A percentile compares a stretch with the other conserved stretches of the same genome.
phyloP scores from a whole-genome alignment of 2,888 invertebrate genomes.

The Macaria notata region DNA sequence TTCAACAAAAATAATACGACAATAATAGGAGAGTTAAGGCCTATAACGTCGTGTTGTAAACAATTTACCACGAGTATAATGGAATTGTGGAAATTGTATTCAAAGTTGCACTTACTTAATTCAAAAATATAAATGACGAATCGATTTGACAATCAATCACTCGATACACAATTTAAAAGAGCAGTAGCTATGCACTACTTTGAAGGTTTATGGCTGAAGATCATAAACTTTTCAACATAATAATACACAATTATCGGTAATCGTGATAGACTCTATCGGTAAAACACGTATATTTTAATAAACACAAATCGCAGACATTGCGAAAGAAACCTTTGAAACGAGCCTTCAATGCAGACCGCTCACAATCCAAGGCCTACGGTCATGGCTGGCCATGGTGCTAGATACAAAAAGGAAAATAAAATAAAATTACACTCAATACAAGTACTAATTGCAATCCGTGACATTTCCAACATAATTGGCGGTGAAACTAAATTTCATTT shows the following conservation, averaged over 20 bases:
- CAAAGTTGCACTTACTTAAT: no score
- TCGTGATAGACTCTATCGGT: constrained; percentile 8
- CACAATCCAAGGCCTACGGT: constrained; percentile 71
- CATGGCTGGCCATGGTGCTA: constrained; percentile 72
- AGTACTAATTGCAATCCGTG: constrained; percentile 8
- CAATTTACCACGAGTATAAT: no score
- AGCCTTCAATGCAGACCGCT: constrained; percentile 62
- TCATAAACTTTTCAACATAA: constrained; percentile 5
- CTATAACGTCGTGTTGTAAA: no score
- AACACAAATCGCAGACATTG: constrained; percentile 49
- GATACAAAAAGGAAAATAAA: constrained; percentile 41
- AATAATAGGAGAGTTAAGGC: no score
- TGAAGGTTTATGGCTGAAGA: not conserved
- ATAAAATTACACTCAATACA: constrained; percentile 10
- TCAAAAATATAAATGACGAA: no score
- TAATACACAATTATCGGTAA: not conserved
- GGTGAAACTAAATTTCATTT: constrained; percentile 26
- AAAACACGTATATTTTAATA: constrained; percentile 35
- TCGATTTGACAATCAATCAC: no score
- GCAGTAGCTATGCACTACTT: no score
- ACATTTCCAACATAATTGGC: constrained; percentile 21
- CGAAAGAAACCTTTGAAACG: constrained; percentile 59
- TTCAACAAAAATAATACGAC: no score
- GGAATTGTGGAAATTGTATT: no score
- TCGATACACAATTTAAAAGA: no score